Percentiles rank a stretch among this genome's conserved stretches.
These are phyloP conservation scores for Platyscapa corneri DNA, from an alignment of 1,140 invertebrate genomes.

Conservation along the genomic window DNA sequence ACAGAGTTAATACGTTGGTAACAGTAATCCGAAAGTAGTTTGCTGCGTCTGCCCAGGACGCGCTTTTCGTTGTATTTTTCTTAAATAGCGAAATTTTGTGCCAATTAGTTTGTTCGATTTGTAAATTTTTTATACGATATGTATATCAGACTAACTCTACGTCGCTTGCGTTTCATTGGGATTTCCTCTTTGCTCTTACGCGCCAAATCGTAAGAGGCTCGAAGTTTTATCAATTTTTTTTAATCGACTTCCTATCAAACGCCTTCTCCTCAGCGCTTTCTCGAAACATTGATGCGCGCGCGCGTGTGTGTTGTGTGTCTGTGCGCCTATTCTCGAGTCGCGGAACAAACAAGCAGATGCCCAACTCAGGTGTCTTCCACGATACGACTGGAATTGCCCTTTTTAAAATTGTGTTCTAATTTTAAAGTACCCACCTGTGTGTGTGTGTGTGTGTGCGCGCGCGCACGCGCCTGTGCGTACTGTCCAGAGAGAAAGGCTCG, in stretches of 20 bases:
- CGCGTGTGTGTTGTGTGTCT: no score
- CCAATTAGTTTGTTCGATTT: slow-evolving; percentile 55
- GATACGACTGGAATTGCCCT: slow-evolving; percentile 26
- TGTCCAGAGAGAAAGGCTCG: no score
- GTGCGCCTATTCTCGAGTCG: slow-evolving; percentile 26
- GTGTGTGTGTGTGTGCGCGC: no score
- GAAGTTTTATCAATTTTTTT: slow-evolving; percentile 33
- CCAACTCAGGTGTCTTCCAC: slow-evolving; percentile 42
- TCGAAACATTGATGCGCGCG: slow-evolving; percentile 1
- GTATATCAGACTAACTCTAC: slow-evolving; percentile 42
- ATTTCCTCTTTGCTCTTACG: slow-evolving; percentile 43
- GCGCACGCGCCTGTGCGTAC: no score
- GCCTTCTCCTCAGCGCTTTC: not conserved
- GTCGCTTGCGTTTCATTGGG: slow-evolving; percentile 37
- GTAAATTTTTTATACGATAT: slow-evolving; percentile 37
- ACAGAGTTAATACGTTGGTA: slow-evolving; percentile 53
- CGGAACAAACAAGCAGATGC: not conserved
- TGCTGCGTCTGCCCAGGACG: not conserved
- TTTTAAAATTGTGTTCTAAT: not conserved
- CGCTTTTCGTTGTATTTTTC: slow-evolving; percentile 35
- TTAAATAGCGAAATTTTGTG: slow-evolving; percentile 53
- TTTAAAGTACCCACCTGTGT: slow-evolving; percentile 27
- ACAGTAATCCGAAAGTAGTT: slow-evolving; percentile 40
- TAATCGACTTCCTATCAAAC: slow-evolving; percentile 41
- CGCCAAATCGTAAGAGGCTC: slow-evolving; percentile 2